Evolutionary conservation across 2,113 vertebrate species (phyloP).

Genomic region (Bothrops jararaca): DNA sequence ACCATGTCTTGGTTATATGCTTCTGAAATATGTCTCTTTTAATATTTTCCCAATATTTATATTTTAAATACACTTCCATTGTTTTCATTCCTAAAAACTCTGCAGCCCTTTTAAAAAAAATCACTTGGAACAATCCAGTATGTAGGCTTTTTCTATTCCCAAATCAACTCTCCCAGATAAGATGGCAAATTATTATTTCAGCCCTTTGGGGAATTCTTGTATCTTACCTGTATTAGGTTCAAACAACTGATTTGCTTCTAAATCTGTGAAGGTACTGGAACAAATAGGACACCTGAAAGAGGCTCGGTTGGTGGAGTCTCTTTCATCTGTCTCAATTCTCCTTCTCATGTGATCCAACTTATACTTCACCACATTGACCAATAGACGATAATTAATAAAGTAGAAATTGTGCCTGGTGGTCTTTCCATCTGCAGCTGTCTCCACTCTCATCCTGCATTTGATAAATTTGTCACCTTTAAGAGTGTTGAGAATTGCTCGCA

Average conservation of each 20-base stretch:
- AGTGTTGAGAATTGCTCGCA: slow-evolving; percentile 93
- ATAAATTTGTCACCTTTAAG: slow-evolving; percentile 97
- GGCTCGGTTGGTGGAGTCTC: slow-evolving; percentile 93
- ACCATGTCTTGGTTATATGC: neutral
- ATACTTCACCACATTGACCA: slow-evolving; percentile 98
- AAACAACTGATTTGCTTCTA: slow-evolving; percentile 97
- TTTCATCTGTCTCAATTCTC: slow-evolving; percentile 94
- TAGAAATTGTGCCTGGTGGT: slow-evolving; percentile 97
- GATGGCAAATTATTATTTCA: neutral
- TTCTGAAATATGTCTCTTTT: neutral
- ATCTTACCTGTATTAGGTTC: slow-evolving; percentile 88
- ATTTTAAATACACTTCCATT: neutral
- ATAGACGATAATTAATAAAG: slow-evolving; percentile 94
- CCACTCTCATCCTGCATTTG: slow-evolving; percentile 96
- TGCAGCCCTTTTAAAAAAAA: neutral
- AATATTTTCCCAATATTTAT: neutral
- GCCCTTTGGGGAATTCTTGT: neutral
- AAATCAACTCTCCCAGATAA: neutral
- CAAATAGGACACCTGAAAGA: slow-evolving; percentile 95
- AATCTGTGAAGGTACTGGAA: slow-evolving; percentile 91
- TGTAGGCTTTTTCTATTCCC: neutral
- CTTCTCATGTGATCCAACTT: slow-evolving; percentile 99
- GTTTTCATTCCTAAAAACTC: neutral
- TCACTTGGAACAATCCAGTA: neutral
- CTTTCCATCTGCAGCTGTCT: slow-evolving; percentile 93